Evolutionary conservation across 2,797 vertebrate species (phyloP).

Genomic region (Garrulus glandarius): DNA sequence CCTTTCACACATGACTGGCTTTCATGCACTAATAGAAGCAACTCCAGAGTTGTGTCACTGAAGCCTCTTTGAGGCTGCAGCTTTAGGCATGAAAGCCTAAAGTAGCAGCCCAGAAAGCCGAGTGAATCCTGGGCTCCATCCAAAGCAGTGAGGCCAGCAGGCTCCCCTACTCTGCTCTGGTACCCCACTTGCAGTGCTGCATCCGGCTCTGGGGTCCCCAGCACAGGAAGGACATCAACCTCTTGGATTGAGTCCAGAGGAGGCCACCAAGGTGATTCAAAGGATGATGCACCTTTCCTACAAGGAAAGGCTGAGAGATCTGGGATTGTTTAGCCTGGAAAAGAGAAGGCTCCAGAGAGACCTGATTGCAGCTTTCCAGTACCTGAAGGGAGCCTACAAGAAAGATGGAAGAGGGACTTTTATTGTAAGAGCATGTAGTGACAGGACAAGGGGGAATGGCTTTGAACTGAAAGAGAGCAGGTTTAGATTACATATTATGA

Average conservation of each 20-base stretch:
- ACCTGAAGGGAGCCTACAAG: neutral
- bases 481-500: neutral
- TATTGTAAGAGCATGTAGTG: neutral
- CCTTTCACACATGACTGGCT: neutral
- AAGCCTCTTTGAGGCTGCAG: neutral
- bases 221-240: neutral
- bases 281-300: neutral
- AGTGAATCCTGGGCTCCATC: neutral
- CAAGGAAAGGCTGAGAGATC: neutral
- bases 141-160: neutral
- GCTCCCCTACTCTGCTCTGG: neutral
- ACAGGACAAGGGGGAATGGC: neutral
- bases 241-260: neutral
- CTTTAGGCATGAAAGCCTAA: neutral
- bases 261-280: neutral
- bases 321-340: neutral
- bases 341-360: neutral
- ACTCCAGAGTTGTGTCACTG: neutral
- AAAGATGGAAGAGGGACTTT: neutral
- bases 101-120: accelerated
- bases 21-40: neutral
- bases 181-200: neutral
- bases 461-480: neutral
- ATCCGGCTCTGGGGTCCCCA: neutral
- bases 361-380: neutral